Base-by-base conservation (phyloP, 1,140 invertebrate genomes). In the Drosophila punjabiensis region DNA sequence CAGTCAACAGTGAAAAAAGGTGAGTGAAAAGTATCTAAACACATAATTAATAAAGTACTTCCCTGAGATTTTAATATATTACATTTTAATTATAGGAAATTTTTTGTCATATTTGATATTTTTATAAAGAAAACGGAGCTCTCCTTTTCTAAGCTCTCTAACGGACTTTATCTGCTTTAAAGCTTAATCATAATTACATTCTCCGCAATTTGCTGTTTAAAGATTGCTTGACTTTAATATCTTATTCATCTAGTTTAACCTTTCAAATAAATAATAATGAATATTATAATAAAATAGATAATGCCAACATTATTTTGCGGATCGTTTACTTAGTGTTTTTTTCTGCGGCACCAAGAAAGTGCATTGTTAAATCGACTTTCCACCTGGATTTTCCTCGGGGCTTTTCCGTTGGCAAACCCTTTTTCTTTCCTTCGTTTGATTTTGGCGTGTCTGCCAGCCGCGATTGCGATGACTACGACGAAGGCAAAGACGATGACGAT, bases 371-470 rank as follows among this genome's bases (percentile, higher is more conserved):
- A 35, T 39, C 39, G 60, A 48, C 30, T 55, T 74, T 37, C 20
- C 43, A 24, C 16, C 9, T 10, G 8, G 10, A 24, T 16, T 30
- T 73, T 60, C 35, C n/a, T 33, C 55, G 14, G 5, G 24, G 28
- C 11, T 43, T 58, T 48, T 56, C 52, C 28, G 32, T 37, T 64
- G 69, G 68, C 76, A 73, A 87, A 80, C 52, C 56, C 53, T 74
- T 82, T 82, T 82, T 82, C 65, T 67, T 80, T 80, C 53, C 66
- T 82, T 79, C 75, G 76, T 86, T 86, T 86, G 79, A 80, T 89
- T 77, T 90, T 90, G 76, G 86, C 86, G 53, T 90, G 86, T 86
- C 80, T 87, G 77, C 75, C 63, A 75, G 66, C 65, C 32, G 39
- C 68, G 68, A 74, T 74, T 70, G 71, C 56, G 56, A 74, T 62